Evolutionary conservation across 2,797 vertebrate species (phyloP).

Genomic region (Hippoglossus hippoglossus): DNA sequence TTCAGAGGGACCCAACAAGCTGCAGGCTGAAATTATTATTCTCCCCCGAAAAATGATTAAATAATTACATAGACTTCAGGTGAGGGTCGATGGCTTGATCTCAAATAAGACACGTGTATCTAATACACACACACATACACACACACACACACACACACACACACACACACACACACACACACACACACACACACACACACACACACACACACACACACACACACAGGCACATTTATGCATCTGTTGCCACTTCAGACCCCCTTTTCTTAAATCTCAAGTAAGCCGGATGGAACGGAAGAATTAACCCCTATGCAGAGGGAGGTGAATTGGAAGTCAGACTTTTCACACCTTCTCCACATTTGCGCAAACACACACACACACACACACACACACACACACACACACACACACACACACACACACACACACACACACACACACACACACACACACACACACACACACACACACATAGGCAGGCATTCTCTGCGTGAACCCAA

Average conservation of each 20-base stretch:
- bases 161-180: constrained; percentile 33
- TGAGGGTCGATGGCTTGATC: constrained; percentile 6
- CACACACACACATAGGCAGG: constrained; percentile 34
- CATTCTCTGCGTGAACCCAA: constrained; percentile 74
- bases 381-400: constrained; percentile 12
- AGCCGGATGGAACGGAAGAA: constrained; percentile 77
- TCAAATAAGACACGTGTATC: constrained; percentile 13
- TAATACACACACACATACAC: constrained; percentile 33
- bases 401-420: constrained; percentile 4
- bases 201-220: constrained; percentile 31
- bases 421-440: neutral
- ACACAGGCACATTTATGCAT: constrained; percentile 49
- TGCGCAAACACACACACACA: neutral
- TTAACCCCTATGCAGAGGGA: constrained; percentile 69
- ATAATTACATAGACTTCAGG: constrained; percentile 13
- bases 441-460: constrained; percentile 8
- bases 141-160: constrained; percentile 32
- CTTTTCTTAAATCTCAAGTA: constrained; percentile 53
- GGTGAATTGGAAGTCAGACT: constrained; percentile 79
- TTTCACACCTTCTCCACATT: constrained; percentile 72
- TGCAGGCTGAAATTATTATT: constrained; percentile 7
- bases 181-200: constrained; percentile 28
- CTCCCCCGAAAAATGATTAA: constrained; percentile 13
- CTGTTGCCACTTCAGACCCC: constrained; percentile 58
- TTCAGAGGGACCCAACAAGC: constrained; percentile 16